Percentiles rank a stretch among this genome's conserved stretches.
Conservation (phyloP, 2,888 invertebrate genomes). For the Orthosia gracilis region DNA sequence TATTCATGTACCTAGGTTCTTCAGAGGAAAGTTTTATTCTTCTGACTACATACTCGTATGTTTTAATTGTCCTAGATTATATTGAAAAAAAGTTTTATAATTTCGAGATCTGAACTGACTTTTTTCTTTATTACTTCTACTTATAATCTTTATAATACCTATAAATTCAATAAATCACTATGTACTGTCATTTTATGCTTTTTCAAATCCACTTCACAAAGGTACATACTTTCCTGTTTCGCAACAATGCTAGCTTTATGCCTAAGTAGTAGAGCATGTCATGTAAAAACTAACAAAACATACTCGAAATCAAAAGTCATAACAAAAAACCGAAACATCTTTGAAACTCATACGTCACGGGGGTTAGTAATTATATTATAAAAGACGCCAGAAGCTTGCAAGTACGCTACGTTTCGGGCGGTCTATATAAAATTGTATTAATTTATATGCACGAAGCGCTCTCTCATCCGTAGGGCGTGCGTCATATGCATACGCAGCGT, state of each 20-base stretch:
- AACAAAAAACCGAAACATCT: not conserved
- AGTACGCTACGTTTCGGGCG: no score
- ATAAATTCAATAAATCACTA: slow-evolving; percentile 40
- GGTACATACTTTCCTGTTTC: slow-evolving; percentile 5
- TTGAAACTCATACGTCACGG: not conserved
- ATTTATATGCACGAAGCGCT: not conserved
- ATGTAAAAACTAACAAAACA: not conserved
- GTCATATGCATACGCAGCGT: not conserved
- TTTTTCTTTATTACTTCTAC: slow-evolving; percentile 6
- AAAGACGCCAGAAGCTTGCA: not conserved
- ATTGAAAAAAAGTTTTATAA: not conserved
- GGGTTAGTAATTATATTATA: not conserved
- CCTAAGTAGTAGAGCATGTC: not conserved
- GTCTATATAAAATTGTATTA: not conserved
- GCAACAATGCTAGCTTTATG: not conserved
- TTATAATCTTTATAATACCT: not conserved
- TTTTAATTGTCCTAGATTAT: not conserved
- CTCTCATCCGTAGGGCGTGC: not conserved
- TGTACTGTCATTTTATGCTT: slow-evolving; percentile 21
- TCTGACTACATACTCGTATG: slow-evolving; percentile 6
- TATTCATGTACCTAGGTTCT: no score
- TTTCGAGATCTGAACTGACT: slow-evolving; percentile 12
- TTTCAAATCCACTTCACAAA: slow-evolving; percentile 7
- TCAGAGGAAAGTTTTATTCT: not conserved
- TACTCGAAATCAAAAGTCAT: not conserved